Evolutionary conservation across 1,140 invertebrate species (phyloP).

Genomic region (Carposina sasakii): DNA sequence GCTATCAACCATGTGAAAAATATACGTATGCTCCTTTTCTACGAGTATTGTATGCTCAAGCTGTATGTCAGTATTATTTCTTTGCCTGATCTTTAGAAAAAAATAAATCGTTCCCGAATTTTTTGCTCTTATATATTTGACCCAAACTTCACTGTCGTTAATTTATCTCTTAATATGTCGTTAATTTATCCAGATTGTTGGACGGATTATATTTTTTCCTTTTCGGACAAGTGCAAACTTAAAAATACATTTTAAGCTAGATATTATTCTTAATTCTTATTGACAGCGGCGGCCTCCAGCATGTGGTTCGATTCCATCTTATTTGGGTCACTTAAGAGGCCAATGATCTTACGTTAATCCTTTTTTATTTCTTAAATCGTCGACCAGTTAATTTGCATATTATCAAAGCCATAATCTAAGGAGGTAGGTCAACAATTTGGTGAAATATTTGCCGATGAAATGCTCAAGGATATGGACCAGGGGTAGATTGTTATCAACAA

Average conservation of each 20-base stretch:
- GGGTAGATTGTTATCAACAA: constrained; percentile 42
- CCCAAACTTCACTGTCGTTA: too few species aligned
- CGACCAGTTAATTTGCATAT: constrained; percentile 54
- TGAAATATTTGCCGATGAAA: constrained; percentile 60
- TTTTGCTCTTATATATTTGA: too few species aligned
- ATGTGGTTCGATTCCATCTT: constrained; percentile 57
- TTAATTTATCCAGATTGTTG: too few species aligned
- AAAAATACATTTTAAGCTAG: constrained; percentile 43
- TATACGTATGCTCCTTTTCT: too few species aligned
- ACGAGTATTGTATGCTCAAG: too few species aligned
- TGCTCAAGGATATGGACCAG: constrained; percentile 44
- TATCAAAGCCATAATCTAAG: constrained; percentile 53
- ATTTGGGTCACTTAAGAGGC: constrained; percentile 62
- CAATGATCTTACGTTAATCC: constrained; percentile 52
- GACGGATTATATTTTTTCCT: too few species aligned
- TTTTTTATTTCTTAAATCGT: constrained; percentile 61
- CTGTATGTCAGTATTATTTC: too few species aligned
- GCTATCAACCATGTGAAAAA: too few species aligned
- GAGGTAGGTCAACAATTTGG: constrained; percentile 50
- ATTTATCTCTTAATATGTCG: too few species aligned
- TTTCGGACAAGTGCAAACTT: constrained; percentile 7
- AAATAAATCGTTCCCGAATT: too few species aligned
- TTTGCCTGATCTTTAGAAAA: too few species aligned
- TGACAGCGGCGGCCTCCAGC: constrained; percentile 43
- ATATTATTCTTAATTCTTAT: constrained; percentile 61